phyloP scores from a whole-genome alignment of 1,140 invertebrate species.

The Cydia fagiglandana region DNA sequence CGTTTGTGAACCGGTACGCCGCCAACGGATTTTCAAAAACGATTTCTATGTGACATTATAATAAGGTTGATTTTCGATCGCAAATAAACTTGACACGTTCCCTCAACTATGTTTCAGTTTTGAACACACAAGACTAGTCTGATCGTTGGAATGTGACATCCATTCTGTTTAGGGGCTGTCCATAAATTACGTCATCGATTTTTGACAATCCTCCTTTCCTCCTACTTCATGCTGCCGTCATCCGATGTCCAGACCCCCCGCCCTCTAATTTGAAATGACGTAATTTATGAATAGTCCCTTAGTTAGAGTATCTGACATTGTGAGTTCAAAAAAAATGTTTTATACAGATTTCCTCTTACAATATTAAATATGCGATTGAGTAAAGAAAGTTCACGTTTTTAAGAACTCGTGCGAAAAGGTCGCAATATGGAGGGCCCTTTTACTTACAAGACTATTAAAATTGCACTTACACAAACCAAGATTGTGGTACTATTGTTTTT shows the following conservation, averaged over 20 bases:
- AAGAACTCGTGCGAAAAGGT: conserved; percentile 8
- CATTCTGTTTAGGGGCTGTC: conserved; percentile 37
- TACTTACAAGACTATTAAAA: conserved; percentile 38
- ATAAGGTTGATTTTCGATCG: background rate
- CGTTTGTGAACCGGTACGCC: too few species aligned
- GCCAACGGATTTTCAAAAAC: background rate
- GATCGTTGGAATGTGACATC: conserved; percentile 60
- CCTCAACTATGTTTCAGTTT: background rate
- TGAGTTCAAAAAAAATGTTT: too few species aligned
- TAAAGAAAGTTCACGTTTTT: background rate
- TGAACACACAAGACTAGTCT: conserved; percentile 69
- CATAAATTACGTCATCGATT: too few species aligned
- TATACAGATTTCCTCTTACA: too few species aligned
- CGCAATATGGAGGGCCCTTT: conserved; percentile 8
- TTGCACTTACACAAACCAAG: conserved; percentile 48
- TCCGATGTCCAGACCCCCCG: too few species aligned
- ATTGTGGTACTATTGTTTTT: conserved; percentile 36
- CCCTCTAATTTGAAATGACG: too few species aligned
- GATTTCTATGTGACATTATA: background rate
- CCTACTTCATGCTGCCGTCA: too few species aligned
- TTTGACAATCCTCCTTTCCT: too few species aligned
- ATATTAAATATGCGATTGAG: background rate
- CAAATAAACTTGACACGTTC: background rate
- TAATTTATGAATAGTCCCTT: too few species aligned
- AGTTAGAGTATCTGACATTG: background rate